Base-by-base conservation (phyloP, 2,797 vertebrate genomes). In the Agapornis canus region DNA sequence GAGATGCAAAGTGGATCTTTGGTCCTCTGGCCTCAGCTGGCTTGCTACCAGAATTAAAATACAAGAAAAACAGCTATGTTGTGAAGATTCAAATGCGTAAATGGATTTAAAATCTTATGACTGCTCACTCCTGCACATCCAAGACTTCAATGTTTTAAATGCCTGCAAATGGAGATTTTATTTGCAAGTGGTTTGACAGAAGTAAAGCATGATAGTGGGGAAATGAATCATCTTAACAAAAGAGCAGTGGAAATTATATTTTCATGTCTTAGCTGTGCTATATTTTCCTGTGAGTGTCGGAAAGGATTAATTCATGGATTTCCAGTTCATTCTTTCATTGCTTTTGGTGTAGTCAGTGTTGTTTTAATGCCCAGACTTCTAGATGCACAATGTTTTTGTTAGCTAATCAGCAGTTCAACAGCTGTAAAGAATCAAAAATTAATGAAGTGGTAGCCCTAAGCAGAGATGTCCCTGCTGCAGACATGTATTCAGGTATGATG, bases 401-500 rank as follows among this genome's bases (percentile, higher is more conserved):
- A 84, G 76, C 68, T 85, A 93, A 77, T 37, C 31, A 69, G 73
- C 59, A 76, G 78, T 80, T 94, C 87, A 92, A 72, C 43, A 60
- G 19, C 60, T 84, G 45, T 75, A 86, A 96, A 68, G 59, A 82
- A 85, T 85, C 42, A 85, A 64, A 78, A 94, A 82, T 85, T 73
- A 86, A 90, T 87, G 71, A 91, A 92, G 77, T 76, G 89, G 37
- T 66, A 82, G 86, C 27, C 37, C 45, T 76, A 54, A 70, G 47
- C 70, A 88, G 70, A 91, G 61, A 56, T 75, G 51, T 88, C 32
- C 26, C 64, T 35, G 25, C 45, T 85, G 61, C 78, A 80, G 64
- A 39, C 18, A 10, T 13, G 13, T 59, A 65, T 87, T 92, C 51
- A 60, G 78, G 61, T 79, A 40, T 11, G 21, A 72, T 82, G 7